Evolutionary conservation across 1,140 invertebrate genomes (phyloP), one percentile per base, ranked within the genome.

Genomic region (Drosophila auraria): DNA sequence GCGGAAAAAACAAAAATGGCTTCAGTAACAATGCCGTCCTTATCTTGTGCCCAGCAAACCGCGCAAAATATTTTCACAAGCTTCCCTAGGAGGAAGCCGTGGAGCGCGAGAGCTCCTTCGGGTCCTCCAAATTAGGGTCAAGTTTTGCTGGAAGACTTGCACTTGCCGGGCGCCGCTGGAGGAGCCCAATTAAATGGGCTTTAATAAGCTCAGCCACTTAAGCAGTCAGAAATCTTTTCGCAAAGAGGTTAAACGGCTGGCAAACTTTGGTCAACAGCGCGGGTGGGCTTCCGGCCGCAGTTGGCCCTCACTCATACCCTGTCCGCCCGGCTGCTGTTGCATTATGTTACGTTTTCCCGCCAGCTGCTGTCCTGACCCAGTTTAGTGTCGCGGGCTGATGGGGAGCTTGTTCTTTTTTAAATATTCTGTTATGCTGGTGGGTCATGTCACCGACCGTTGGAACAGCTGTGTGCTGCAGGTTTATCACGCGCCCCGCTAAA

Each of bases 181-280:
- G 72, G 42, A 53, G 47, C 30, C 62, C 77, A 89, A 90, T 89
- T 89, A 89, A 87, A 80, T 89, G 78, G 78, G 65, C 70, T 87
- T 87, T 87, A 89, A 89, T 89, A 89, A 90, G 82, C 84, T 73
- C 65, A 68, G 56, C 71, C 82, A 89, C 84, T 90, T 86, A 76
- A 77, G 64, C 51, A 90, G 84, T 75, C 82, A 73, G 83, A 86
- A 89, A 79, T 86, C 74, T 89, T 89, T 38, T 56, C 66, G 84
- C 78, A 78, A 84, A 81, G 63, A 66, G 86, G 63, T 77, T 82
- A 69, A 87, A 79, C 75, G 80, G 68, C 68, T 70, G 64, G 75
- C 75, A 79, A 79, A 79, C 53, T 64, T 69, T 60, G 23, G 53
- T 47, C 47, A 23, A 33, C 63, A 30, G 58, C 23, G 36, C 49